Percentiles rank a stretch among this genome's conserved stretches.
Conservation (phyloP, 2,797 vertebrate genomes). For the Steatocranus sp. region DNA sequence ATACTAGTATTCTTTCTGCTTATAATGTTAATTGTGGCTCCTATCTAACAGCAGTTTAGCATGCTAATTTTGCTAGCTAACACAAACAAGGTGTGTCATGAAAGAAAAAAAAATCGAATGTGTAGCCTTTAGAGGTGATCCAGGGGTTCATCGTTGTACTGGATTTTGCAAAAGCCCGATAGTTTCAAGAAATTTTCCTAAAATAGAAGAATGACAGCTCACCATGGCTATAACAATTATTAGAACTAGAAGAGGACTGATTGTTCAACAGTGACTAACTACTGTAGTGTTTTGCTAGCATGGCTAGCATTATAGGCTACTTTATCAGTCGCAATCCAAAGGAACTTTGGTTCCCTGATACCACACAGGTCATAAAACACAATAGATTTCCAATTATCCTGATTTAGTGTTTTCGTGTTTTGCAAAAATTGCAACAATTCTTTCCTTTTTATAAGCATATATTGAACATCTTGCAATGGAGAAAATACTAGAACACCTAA, state of each 20-base stretch:
- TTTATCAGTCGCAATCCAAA: background rate
- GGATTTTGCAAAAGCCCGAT: background rate
- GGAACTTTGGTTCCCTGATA: background rate
- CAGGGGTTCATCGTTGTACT: background rate
- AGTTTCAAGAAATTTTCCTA: background rate
- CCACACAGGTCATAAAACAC: background rate
- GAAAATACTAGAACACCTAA: slow-evolving; percentile 14
- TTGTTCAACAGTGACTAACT: background rate
- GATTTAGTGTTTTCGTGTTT: background rate
- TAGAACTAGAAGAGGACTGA: background rate
- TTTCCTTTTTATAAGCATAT: background rate
- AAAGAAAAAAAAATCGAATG: background rate
- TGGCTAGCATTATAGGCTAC: background rate
- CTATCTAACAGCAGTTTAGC: background rate
- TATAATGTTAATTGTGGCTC: background rate
- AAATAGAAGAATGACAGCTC: background rate
- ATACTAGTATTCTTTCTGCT: background rate
- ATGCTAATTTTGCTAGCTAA: background rate
- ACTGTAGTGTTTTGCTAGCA: background rate
- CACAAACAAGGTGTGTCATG: background rate
- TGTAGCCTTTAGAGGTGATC: background rate
- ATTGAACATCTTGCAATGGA: background rate
- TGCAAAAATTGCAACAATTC: background rate
- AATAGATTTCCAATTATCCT: background rate
- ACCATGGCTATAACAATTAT: background rate